Percentiles rank a stretch among this genome's conserved stretches.
These are phyloP conservation scores for Vulpes lagopus DNA, from an alignment of 2,113 vertebrate genomes.

Conservation along the genomic window DNA sequence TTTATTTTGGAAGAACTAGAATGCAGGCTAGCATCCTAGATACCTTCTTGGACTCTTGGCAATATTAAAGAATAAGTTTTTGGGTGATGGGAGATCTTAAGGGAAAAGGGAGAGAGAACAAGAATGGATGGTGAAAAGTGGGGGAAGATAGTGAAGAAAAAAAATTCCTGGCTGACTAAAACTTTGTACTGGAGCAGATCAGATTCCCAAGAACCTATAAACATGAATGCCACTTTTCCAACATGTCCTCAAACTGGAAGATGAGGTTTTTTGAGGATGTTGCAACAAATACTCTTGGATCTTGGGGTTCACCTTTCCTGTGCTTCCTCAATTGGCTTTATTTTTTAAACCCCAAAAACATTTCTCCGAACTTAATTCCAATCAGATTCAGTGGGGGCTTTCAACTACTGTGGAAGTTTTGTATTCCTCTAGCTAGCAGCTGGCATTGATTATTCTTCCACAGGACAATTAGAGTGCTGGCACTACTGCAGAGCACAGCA, in stretches of 20 bases:
- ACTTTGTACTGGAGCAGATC: slow-evolving; percentile 31
- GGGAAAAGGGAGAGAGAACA: not conserved
- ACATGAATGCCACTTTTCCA: slow-evolving; percentile 15
- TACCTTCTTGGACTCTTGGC: slow-evolving; percentile 26
- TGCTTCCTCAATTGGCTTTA: slow-evolving; percentile 20
- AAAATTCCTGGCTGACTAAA: slow-evolving; percentile 54
- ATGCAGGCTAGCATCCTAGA: not conserved
- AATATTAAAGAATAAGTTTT: slow-evolving; percentile 17
- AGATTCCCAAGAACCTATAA: slow-evolving; percentile 47
- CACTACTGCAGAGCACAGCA: not conserved
- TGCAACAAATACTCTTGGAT: not conserved
- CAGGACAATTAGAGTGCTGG: slow-evolving; percentile 1
- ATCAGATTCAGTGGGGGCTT: not conserved
- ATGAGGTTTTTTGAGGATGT: slow-evolving; percentile 67
- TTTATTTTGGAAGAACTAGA: not conserved
- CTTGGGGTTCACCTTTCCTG: not conserved
- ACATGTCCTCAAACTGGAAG: slow-evolving; percentile 31
- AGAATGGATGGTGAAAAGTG: not conserved
- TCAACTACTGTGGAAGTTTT: not conserved
- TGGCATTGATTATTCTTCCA: slow-evolving; percentile 50
- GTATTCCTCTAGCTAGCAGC: slow-evolving; percentile 9
- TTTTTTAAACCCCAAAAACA: slow-evolving; percentile 36
- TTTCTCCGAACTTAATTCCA: slow-evolving; percentile 35
- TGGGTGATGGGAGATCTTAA: not conserved
- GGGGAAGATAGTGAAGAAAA: not conserved